A percentile compares a stretch with the other conserved stretches of the same genome.
phyloP scores from a whole-genome alignment of 2,797 vertebrate species.

The Channa striata region DNA sequence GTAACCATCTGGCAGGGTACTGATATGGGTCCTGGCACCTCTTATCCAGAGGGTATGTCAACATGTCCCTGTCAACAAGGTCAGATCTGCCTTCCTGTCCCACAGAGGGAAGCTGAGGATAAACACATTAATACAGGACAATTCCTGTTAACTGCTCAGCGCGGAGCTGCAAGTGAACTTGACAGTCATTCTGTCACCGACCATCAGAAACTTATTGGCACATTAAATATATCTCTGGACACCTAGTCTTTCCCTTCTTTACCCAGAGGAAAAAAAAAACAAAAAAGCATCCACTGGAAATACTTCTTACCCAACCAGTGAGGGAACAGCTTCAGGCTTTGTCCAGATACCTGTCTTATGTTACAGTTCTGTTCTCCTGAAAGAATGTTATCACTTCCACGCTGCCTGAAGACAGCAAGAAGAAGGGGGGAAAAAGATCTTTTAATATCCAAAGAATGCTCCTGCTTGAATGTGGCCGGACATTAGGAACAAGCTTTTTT shows the following conservation, averaged over 20 bases:
- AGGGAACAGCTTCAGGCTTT: constrained; percentile 39
- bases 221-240: constrained; percentile 14
- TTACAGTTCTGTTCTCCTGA: constrained; percentile 60
- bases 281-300: constrained; percentile 32
- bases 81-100: constrained; percentile 44
- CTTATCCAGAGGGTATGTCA: constrained; percentile 59
- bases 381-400: constrained; percentile 69
- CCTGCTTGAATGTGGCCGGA: constrained; percentile 54
- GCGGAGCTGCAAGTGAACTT: constrained; percentile 17
- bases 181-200: constrained; percentile 28
- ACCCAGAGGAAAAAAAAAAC: neutral
- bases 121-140: constrained; percentile 39
- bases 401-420: constrained; percentile 57
- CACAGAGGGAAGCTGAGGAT: constrained; percentile 31
- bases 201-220: constrained; percentile 16
- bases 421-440: constrained; percentile 30
- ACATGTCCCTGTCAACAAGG: constrained; percentile 62
- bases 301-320: constrained; percentile 20
- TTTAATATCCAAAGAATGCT: constrained; percentile 78
- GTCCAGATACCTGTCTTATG: constrained; percentile 66
- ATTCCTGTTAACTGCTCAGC: constrained; percentile 39
- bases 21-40: constrained; percentile 55
- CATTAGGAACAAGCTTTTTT: constrained; percentile 49
- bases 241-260: neutral
- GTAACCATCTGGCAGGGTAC: constrained; percentile 45